Conservation (phyloP, 2,888 invertebrate species). For the Epirrhoe tristata region DNA sequence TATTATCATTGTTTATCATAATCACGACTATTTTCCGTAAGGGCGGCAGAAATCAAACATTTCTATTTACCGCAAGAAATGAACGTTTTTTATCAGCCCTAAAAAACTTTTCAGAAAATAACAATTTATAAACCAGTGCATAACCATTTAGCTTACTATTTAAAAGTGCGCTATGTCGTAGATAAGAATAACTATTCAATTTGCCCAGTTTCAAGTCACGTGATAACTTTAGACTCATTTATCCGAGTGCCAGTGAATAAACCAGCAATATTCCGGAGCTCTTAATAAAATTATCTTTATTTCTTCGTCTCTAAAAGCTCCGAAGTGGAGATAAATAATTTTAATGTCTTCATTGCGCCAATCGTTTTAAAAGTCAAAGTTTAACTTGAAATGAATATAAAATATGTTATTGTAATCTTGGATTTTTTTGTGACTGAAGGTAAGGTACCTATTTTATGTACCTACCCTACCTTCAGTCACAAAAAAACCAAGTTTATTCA, state of each 20-base stretch:
- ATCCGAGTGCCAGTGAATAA: constrained; percentile 30
- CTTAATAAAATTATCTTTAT: constrained; percentile 26
- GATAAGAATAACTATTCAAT: constrained; percentile 46
- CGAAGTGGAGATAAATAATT: constrained; percentile 21
- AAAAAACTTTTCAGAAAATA: too few species aligned
- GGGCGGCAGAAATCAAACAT: too few species aligned
- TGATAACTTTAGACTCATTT: constrained; percentile 39
- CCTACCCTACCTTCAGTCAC: too few species aligned
- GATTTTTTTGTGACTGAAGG: too few species aligned
- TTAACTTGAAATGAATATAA: neutral
- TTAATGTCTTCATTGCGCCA: constrained; percentile 6
- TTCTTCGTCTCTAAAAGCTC: constrained; percentile 26
- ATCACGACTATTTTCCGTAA: too few species aligned
- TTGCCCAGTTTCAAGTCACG: constrained; percentile 40
- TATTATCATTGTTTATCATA: too few species aligned
- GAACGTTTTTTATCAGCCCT: too few species aligned
- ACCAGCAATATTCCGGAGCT: constrained; percentile 24
- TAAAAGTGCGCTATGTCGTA: constrained; percentile 25
- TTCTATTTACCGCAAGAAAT: too few species aligned
- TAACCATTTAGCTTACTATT: neutral
- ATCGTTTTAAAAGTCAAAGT: neutral
- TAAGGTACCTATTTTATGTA: too few species aligned
- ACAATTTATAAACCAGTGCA: too few species aligned
- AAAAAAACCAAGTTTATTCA: too few species aligned
- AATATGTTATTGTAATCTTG: too few species aligned